Percentiles rank a stretch among this genome's conserved stretches.
These are phyloP conservation scores for Leucoraja ocellata DNA, from an alignment of 2,797 vertebrate species.

Conservation along the genomic window DNA sequence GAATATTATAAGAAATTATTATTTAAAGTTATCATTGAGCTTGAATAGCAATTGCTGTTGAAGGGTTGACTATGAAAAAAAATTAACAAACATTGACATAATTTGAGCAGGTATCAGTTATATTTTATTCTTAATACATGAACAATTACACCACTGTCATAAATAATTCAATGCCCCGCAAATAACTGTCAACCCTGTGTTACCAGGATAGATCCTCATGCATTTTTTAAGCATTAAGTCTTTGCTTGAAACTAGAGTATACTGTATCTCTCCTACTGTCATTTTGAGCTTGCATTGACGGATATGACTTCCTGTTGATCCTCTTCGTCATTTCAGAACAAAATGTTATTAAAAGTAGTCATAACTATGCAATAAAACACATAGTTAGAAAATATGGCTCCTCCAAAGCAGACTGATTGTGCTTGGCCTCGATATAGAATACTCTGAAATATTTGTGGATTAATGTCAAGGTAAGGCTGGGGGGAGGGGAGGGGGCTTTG, in stretches of 20 bases:
- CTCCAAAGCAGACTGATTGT: constrained; percentile 5
- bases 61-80: background rate
- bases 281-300: background rate
- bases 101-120: background rate
- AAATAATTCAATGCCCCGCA: background rate
- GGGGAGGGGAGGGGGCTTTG: background rate
- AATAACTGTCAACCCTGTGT: background rate
- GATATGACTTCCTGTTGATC: constrained; percentile 10
- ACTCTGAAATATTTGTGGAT: constrained; percentile 32
- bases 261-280: background rate
- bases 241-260: background rate
- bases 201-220: background rate
- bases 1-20: background rate
- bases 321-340: constrained; percentile 13
- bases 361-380: constrained; percentile 17
- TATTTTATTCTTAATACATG: background rate
- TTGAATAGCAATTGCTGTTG: background rate
- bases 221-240: background rate
- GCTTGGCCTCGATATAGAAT: background rate
- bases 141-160: background rate
- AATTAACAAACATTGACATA: background rate
- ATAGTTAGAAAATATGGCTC: background rate
- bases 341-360: constrained; percentile 32
- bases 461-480: background rate
- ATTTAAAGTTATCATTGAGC: background rate